Evolutionary conservation across 2,113 vertebrate genomes (phyloP).

Genomic region (Sorex fumeus): DNA sequence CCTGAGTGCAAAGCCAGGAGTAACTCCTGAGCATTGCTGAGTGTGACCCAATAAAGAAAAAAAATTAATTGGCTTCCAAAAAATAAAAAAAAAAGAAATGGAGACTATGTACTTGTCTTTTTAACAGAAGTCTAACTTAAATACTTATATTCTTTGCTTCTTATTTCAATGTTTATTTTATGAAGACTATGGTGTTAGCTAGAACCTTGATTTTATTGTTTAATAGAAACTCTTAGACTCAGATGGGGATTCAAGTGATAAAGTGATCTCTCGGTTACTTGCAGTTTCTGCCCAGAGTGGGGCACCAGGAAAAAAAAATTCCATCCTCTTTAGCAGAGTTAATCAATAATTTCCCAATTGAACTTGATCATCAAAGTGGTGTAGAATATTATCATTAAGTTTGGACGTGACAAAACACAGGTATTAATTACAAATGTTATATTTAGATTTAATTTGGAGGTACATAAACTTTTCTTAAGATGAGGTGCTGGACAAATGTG

Average conservation of each 20-base stretch:
- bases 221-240: conserved; percentile 21
- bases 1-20: too few relatives aligned
- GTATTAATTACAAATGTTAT: conserved; percentile 50
- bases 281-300: conserved; percentile 28
- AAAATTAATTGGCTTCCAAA: too few relatives aligned
- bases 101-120: conserved; percentile 44
- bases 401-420: conserved; percentile 46
- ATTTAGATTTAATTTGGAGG: conserved; percentile 53
- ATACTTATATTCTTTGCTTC: not conserved
- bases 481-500: not conserved
- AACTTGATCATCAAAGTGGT: conserved; percentile 39
- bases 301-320: conserved; percentile 25
- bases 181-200: not conserved
- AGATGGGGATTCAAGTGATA: not conserved
- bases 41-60: too few relatives aligned
- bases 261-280: not conserved
- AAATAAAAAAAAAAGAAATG: too few relatives aligned
- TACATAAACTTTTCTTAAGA: conserved; percentile 53
- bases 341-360: conserved; percentile 45
- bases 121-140: conserved; percentile 44
- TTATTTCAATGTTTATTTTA: conserved; percentile 49
- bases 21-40: too few relatives aligned
- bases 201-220: conserved; percentile 30
- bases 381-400: conserved; percentile 55
- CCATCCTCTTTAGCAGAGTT: conserved; percentile 35